These are phyloP conservation scores for Sarcoramphus papa DNA, from an alignment of 2,797 vertebrate species.

Conservation along the genomic window DNA sequence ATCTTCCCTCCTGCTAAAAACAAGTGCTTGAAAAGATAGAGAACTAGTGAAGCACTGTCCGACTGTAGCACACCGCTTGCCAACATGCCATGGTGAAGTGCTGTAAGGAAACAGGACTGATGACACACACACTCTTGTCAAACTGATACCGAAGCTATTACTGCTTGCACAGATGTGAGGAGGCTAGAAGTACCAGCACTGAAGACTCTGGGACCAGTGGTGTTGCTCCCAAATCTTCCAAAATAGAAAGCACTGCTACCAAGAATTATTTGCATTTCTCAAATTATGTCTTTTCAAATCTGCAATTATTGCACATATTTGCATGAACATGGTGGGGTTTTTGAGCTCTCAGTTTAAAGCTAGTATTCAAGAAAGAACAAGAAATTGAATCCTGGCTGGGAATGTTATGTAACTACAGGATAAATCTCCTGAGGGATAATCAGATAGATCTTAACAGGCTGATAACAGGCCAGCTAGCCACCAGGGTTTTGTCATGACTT, in stretches of 20 bases:
- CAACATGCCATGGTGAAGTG: not conserved
- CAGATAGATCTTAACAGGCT: not conserved
- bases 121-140: not conserved
- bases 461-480: not conserved
- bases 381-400: not conserved
- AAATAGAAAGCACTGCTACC: not conserved
- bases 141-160: not conserved
- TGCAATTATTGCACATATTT: not conserved
- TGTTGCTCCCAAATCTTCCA: not conserved
- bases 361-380: not conserved
- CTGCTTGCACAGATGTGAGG: not conserved
- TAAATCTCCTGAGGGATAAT: not conserved
- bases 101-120: not conserved
- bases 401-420: not conserved
- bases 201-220: not conserved
- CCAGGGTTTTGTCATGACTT: not conserved
- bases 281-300: not conserved
- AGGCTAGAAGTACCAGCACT: not conserved
- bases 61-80: not conserved
- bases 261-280: not conserved
- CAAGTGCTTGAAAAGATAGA: not conserved
- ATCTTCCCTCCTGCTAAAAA: not conserved
- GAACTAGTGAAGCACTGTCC: no score
- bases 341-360: not conserved
- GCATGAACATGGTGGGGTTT: not conserved